Percentiles rank a stretch among this genome's conserved stretches.
phyloP scores from a whole-genome alignment of 2,888 invertebrate genomes.

The Dysmachus trigonus region DNA sequence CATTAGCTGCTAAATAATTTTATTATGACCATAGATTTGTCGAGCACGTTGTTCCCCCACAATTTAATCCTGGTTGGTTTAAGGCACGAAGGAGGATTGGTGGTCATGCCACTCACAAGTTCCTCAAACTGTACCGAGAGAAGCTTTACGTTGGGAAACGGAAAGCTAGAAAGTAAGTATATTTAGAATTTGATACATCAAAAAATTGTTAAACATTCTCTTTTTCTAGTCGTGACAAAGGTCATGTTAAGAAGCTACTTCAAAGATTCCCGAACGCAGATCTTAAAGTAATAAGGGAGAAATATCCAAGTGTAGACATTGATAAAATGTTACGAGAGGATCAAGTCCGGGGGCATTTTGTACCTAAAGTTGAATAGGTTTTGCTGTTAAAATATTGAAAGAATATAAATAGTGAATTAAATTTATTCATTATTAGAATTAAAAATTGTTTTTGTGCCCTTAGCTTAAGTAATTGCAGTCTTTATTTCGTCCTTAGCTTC shows the following conservation, averaged over 20 bases:
- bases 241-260: constrained; percentile 75
- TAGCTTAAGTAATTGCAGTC: constrained; percentile 55
- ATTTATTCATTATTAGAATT: constrained; percentile 50
- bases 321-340: constrained; percentile 70
- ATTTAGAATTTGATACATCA: neutral
- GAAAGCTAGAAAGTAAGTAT: constrained; percentile 68
- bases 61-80: constrained; percentile 73
- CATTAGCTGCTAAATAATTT: neutral
- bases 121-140: constrained; percentile 72
- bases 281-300: constrained; percentile 72
- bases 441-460: constrained; percentile 60
- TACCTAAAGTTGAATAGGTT: constrained; percentile 60
- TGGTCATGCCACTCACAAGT: constrained; percentile 72
- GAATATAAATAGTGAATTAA: neutral
- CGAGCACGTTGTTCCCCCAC: constrained; percentile 74
- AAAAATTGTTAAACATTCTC: neutral
- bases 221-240: constrained; percentile 67
- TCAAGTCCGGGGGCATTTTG: constrained; percentile 72
- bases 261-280: constrained; percentile 82
- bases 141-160: constrained; percentile 70
- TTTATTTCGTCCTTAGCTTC: constrained; percentile 59
- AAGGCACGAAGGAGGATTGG: constrained; percentile 68
- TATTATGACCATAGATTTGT: neutral
- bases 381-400: neutral
- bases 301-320: constrained; percentile 81